Evolutionary conservation across 2,888 invertebrate genomes (phyloP), one percentile per base, ranked within the genome.

Genomic region (Palloptera scutellata): DNA sequence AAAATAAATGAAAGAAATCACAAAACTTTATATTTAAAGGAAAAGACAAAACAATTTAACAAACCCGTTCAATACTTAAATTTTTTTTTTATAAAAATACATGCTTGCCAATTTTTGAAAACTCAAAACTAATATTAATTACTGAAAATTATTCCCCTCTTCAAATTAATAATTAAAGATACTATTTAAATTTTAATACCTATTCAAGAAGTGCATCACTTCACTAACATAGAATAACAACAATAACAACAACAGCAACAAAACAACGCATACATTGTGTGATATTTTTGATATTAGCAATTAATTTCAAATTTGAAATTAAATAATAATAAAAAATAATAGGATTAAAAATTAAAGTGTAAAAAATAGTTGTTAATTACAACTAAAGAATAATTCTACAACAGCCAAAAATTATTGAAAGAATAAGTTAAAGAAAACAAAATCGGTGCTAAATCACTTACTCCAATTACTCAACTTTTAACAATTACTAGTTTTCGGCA

Each of bases 261-360:
- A 30, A 61, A 58, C 65, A 57, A 55, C 64, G 43, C 41, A 64
- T 53, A 40, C 42, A 43, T 61, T 57, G 78, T 79, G 79, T 81
- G 81, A 79, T 79, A 76, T 77, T 78, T 78, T 74, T 73, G 73
- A 79, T 78, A 79, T 74, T 77, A 78, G 77, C 70, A 77, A 77
- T 77, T 73, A 76, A 75, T n/a, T 43, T 42, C 42, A 41, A 13
- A 61, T 30, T 43, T 42, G 61, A 41, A 13, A 61, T 15, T 61
- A 61, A 17, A n/a, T 4, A 42, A 61, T 48, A 19, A 52, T 13
- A 45, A n/a, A n/a, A n/a, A n/a, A 42, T 6, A 64, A 41, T 58
- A 41, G 30, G 41, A 64, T 30, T 40, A 59, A 58, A 64, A 40
- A 40, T 53, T 12, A 1, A 61, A 52, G 17, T 17, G 10, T 42